phyloP scores from a whole-genome alignment of 1,140 invertebrate species.

The Nasonia vitripennis region DNA sequence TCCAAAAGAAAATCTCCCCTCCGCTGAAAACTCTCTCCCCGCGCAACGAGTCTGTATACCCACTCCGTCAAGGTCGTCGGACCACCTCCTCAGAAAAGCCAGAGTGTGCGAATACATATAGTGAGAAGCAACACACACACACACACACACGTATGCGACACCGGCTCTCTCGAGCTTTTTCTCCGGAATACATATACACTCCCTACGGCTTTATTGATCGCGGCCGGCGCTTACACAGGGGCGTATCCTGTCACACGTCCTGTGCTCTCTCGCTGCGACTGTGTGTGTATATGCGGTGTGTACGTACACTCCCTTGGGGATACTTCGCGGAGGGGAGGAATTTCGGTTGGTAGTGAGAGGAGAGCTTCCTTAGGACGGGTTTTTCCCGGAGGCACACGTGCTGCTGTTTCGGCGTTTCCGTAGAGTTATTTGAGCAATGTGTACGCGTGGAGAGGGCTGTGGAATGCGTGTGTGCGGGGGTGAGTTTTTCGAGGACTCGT shows the following conservation, averaged over 20 bases:
- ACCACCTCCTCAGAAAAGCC: neutral
- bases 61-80: neutral
- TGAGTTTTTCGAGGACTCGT: no score
- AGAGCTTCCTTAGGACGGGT: no score
- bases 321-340: no score
- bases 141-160: no score
- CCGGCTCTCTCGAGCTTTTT: neutral
- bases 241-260: conserved; percentile 16
- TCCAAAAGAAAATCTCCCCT: neutral
- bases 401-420: no score
- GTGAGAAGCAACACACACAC: no score
- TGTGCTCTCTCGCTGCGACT: neutral
- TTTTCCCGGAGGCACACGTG: no score
- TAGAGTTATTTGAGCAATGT: no score
- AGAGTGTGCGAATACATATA: neutral
- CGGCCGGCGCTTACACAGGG: neutral
- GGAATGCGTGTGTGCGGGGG: no score
- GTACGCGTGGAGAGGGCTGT: no score
- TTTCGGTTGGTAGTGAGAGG: no score
- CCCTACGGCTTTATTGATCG: conserved; percentile 26
- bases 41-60: neutral
- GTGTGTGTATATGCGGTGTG: neutral
- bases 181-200: neutral
- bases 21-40: neutral
- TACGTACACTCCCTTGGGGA: neutral